These are phyloP conservation scores for Drosophila lutescens DNA, from an alignment of 2,888 invertebrate species.

Conservation along the genomic window DNA sequence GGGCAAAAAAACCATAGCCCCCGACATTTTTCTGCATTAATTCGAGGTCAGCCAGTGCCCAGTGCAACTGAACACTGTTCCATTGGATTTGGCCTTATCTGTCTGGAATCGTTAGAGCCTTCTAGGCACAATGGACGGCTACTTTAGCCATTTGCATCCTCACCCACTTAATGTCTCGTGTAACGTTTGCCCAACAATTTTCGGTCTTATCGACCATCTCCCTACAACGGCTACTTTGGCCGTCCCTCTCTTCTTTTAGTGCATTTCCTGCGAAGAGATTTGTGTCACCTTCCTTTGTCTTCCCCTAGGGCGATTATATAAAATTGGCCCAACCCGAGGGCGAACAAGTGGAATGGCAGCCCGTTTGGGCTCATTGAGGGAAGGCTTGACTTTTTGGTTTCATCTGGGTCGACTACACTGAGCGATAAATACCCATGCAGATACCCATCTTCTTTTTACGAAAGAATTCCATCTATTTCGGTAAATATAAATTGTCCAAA, in stretches of 20 bases:
- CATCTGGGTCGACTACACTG: slow-evolving; percentile 39
- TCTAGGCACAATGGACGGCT: slow-evolving; percentile 16
- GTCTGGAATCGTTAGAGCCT: slow-evolving; percentile 14
- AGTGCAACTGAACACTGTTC: slow-evolving; percentile 15
- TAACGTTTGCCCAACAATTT: slow-evolving; percentile 46
- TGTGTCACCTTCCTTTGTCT: slow-evolving; percentile 70
- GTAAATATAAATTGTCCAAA: no score
- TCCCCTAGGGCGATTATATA: slow-evolving; percentile 60
- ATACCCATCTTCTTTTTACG: no score
- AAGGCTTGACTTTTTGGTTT: slow-evolving; percentile 76
- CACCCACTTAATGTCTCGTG: slow-evolving; percentile 63
- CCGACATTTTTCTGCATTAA: slow-evolving; percentile 9
- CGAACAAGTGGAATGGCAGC: slow-evolving; percentile 69
- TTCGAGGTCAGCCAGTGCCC: slow-evolving; percentile 35
- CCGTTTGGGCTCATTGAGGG: slow-evolving; percentile 49
- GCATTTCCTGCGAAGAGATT: slow-evolving; percentile 65
- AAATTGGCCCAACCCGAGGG: slow-evolving; percentile 47
- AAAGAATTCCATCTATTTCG: no score
- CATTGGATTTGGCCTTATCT: slow-evolving; percentile 6
- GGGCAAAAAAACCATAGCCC: not conserved
- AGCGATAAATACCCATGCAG: not conserved
- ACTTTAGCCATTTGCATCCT: slow-evolving; percentile 25
- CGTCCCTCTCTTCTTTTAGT: slow-evolving; percentile 8
- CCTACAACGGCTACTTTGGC: slow-evolving; percentile 5
- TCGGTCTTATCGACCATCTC: slow-evolving; percentile 48